These are phyloP conservation scores for Rhombomys opimus DNA, from an alignment of 2,113 vertebrate genomes.

Conservation along the genomic window DNA sequence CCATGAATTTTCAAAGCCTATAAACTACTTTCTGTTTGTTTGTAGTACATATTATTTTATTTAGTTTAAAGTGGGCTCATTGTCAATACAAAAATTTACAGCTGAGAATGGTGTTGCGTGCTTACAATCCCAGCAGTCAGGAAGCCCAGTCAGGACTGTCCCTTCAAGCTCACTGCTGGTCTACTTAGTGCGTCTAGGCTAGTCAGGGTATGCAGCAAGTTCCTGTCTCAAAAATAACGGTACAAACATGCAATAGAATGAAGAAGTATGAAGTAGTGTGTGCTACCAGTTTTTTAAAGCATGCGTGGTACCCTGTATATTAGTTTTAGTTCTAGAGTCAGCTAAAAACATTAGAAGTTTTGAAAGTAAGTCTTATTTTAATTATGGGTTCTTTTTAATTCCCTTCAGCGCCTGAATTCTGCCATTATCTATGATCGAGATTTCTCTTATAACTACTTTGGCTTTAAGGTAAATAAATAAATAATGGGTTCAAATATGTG, in stretches of 20 bases:
- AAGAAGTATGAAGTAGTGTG: neutral
- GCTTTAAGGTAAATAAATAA: conserved; percentile 93
- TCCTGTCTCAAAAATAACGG: neutral
- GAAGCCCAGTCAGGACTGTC: neutral
- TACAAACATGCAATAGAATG: neutral
- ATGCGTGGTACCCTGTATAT: conserved; percentile 11
- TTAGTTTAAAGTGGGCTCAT: conserved; percentile 1
- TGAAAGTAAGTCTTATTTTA: conserved; percentile 44
- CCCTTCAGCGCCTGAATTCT: conserved; percentile 94
- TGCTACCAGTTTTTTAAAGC: conserved; percentile 28
- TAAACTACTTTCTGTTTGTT: conserved; percentile 22
- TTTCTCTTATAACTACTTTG: conserved; percentile 99
- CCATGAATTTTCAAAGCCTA: conserved; percentile 6
- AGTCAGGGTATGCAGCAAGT: neutral
- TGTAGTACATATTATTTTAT: conserved; percentile 1
- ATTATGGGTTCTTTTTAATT: conserved; percentile 21
- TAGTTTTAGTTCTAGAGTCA: conserved; percentile 49
- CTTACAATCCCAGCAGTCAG: neutral
- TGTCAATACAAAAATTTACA: conserved; percentile 29
- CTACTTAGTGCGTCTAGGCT: neutral
- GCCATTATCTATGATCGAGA: conserved; percentile 97
- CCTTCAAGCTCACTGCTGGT: neutral
- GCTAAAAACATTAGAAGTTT: conserved; percentile 1
- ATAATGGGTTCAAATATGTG: conserved; percentile 23
- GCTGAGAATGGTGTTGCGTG: neutral